Evolutionary conservation across 2,113 vertebrate genomes (phyloP).

Genomic region (Strix uralensis): DNA sequence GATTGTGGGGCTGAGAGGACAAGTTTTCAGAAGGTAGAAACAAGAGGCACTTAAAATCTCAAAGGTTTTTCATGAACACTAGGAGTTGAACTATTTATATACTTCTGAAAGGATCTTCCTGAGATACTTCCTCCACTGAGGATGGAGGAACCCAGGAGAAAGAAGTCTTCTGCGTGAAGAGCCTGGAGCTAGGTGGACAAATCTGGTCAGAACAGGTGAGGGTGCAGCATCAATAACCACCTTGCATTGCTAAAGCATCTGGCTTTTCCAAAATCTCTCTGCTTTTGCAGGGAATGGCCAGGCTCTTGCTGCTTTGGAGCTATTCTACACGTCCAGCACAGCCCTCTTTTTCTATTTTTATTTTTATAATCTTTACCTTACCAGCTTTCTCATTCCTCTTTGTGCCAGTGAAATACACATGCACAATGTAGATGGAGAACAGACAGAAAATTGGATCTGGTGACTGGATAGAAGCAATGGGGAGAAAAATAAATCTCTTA

Average conservation of each 20-base stretch:
- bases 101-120: background rate
- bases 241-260: background rate
- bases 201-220: background rate
- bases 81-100: background rate
- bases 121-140: background rate
- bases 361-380: background rate
- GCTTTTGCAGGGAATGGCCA: background rate
- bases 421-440: background rate
- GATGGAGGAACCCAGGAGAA: background rate
- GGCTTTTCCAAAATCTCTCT: background rate
- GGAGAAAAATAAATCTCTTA: background rate
- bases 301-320: background rate
- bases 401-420: accelerated
- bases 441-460: background rate
- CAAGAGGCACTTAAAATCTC: conserved; percentile 39
- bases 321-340: background rate
- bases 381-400: background rate
- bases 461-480: background rate
- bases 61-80: background rate
- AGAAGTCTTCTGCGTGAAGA: accelerated
- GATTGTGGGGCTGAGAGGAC: background rate
- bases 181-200: background rate
- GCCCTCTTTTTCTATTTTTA: background rate
- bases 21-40: background rate
- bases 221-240: background rate